Evolutionary conservation across 2,888 invertebrate genomes (phyloP).

Genomic region (Sussaba pulchella): DNA sequence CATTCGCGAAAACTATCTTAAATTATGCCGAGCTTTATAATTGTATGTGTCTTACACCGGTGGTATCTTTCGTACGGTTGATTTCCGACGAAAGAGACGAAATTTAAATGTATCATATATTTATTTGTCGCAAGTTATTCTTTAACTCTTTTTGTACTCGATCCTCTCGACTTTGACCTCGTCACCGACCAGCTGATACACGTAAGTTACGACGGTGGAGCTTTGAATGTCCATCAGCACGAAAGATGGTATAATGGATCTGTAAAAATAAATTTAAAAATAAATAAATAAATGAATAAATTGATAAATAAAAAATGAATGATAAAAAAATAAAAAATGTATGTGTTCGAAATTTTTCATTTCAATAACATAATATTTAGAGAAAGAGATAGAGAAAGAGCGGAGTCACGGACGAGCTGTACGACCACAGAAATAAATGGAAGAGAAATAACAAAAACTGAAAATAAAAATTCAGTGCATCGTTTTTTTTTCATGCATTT

Average conservation of each 20-base stretch:
- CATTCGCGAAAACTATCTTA: conserved; percentile 54
- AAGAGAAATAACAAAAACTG: no score
- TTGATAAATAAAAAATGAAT: neutral
- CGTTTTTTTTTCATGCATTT: no score
- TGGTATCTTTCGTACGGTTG: conserved; percentile 22
- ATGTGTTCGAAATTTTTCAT: no score
- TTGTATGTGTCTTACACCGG: conserved; percentile 40
- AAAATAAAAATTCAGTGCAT: no score
- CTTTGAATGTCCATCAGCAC: conserved; percentile 99
- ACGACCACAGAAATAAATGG: no score
- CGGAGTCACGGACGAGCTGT: no score
- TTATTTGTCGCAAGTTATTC: neutral
- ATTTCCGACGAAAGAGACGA: conserved; percentile 35
- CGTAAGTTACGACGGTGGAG: conserved; percentile 98
- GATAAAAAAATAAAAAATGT: neutral
- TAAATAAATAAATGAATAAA: conserved; percentile 1
- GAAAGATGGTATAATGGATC: conserved; percentile 96
- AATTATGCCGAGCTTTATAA: conserved; percentile 47
- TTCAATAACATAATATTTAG: no score
- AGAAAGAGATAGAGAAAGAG: no score
- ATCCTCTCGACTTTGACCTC: conserved; percentile 99
- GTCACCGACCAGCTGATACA: conserved; percentile 98
- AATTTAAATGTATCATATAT: conserved; percentile 38
- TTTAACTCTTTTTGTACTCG: conserved; percentile 96
- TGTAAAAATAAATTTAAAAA: no score